Evolutionary conservation across 2,797 vertebrate species (phyloP).

Genomic region (Mycteria americana): DNA sequence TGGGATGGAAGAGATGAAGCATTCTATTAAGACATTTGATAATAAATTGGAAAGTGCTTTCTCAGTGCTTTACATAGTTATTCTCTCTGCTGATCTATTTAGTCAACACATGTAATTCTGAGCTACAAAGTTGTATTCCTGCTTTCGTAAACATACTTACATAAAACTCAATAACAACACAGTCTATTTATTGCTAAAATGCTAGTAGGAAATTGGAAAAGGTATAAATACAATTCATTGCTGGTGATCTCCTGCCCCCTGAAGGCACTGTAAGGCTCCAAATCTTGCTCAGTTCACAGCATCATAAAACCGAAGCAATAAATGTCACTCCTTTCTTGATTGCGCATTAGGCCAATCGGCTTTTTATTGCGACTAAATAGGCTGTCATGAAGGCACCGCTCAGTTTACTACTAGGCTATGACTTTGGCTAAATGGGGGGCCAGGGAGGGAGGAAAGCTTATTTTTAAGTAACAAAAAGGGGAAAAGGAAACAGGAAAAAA

Average conservation of each 20-base stretch:
- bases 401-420: slow-evolving; percentile 31
- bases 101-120: slow-evolving; percentile 60
- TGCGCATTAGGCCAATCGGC: slow-evolving; percentile 58
- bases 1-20: not conserved
- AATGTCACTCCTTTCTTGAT: slow-evolving; percentile 67
- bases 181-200: slow-evolving; percentile 65
- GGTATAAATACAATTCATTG: slow-evolving; percentile 69
- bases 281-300: slow-evolving; percentile 58
- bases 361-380: slow-evolving; percentile 70
- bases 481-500: not conserved
- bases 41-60: slow-evolving; percentile 25
- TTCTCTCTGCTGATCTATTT: slow-evolving; percentile 50
- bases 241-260: slow-evolving; percentile 64
- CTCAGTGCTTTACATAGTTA: slow-evolving; percentile 24
- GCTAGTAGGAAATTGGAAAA: slow-evolving; percentile 61
- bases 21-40: not conserved
- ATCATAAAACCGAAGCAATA: slow-evolving; percentile 68
- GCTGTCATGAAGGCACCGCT: slow-evolving; percentile 38
- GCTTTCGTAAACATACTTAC: slow-evolving; percentile 56
- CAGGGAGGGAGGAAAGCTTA: not conserved
- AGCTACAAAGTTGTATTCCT: slow-evolving; percentile 55
- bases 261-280: slow-evolving; percentile 44
- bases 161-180: slow-evolving; percentile 63
- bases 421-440: slow-evolving; percentile 44
- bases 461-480: not conserved